Evolutionary conservation across 2,888 invertebrate species (phyloP).

Genomic region (Philereme vetulata): DNA sequence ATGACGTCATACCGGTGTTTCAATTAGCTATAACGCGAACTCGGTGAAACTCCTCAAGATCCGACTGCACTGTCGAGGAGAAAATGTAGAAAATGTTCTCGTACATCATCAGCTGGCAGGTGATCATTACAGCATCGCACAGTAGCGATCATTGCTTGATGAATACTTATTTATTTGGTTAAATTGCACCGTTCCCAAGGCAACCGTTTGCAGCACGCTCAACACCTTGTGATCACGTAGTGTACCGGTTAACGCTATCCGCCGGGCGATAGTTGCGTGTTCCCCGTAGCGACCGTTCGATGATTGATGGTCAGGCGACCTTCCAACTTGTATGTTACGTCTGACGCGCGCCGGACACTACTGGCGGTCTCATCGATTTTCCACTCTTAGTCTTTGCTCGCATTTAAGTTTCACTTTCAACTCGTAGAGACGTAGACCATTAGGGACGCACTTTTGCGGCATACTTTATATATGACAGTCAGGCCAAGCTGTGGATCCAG

Average conservation of each 20-base stretch:
- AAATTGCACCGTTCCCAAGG: slow-evolving; percentile 64
- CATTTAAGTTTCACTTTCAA: slow-evolving; percentile 71
- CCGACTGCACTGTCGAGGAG: slow-evolving; percentile 48
- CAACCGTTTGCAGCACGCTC: slow-evolving; percentile 61
- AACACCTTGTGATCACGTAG: slow-evolving; percentile 43
- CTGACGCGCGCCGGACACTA: slow-evolving; percentile 62
- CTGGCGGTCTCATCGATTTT: slow-evolving; percentile 71
- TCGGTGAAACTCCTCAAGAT: slow-evolving; percentile 20
- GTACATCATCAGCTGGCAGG: slow-evolving; percentile 78
- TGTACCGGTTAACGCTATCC: slow-evolving; percentile 21
- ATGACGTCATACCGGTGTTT: slow-evolving; percentile 41
- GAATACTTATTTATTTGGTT: slow-evolving; percentile 49
- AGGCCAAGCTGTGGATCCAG: slow-evolving; percentile 43
- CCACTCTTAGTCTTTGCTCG: slow-evolving; percentile 56
- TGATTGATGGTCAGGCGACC: slow-evolving; percentile 69
- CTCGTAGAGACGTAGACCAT: slow-evolving; percentile 59
- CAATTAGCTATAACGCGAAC: slow-evolving; percentile 39
- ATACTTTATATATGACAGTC: slow-evolving; percentile 44
- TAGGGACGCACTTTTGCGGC: slow-evolving; percentile 55
- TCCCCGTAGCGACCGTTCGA: slow-evolving; percentile 43
- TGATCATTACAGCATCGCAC: slow-evolving; percentile 62
- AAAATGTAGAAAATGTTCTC: slow-evolving; percentile 78
- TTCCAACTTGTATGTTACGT: slow-evolving; percentile 59
- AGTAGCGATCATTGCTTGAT: slow-evolving; percentile 59
- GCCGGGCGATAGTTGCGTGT: slow-evolving; percentile 50